Percentiles rank a stretch among this genome's conserved stretches.
These are phyloP conservation scores for Elachura formosa DNA, from an alignment of 2,113 vertebrate species.

Conservation along the genomic window DNA sequence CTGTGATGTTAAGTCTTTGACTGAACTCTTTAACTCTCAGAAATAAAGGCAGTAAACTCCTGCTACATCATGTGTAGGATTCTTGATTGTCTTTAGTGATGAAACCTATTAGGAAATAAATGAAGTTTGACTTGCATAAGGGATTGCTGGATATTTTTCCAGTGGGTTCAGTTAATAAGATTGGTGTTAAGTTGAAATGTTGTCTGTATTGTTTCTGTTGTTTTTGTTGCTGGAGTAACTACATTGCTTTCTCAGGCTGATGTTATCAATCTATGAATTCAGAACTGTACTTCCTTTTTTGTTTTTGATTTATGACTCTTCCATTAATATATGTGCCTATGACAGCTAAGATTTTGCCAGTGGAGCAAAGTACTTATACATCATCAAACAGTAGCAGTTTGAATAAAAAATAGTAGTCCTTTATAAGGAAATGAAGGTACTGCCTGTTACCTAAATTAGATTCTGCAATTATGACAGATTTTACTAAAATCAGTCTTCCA, in stretches of 20 bases:
- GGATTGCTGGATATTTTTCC: neutral
- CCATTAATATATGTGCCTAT: neutral
- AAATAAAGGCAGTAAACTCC: neutral
- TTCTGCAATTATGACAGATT: neutral
- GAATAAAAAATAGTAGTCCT: neutral
- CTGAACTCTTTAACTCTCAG: neutral
- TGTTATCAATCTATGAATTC: neutral
- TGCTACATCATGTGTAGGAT: rapidly evolving
- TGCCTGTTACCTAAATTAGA: neutral
- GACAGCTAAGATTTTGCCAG: constrained; percentile 15
- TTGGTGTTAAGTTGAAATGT: neutral
- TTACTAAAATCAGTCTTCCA: neutral
- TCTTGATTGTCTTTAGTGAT: neutral
- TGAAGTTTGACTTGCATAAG: neutral
- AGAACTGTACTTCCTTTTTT: neutral
- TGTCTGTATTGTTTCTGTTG: neutral
- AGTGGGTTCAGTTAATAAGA: neutral
- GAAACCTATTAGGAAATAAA: neutral
- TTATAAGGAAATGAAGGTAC: neutral
- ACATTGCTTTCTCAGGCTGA: neutral
- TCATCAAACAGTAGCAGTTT: neutral
- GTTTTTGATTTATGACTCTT: neutral
- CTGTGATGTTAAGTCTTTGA: neutral
- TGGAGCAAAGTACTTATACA: neutral
- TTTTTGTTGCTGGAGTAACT: neutral